phyloP scores from a whole-genome alignment of 2,113 vertebrate species.

The Merops nubicus region DNA sequence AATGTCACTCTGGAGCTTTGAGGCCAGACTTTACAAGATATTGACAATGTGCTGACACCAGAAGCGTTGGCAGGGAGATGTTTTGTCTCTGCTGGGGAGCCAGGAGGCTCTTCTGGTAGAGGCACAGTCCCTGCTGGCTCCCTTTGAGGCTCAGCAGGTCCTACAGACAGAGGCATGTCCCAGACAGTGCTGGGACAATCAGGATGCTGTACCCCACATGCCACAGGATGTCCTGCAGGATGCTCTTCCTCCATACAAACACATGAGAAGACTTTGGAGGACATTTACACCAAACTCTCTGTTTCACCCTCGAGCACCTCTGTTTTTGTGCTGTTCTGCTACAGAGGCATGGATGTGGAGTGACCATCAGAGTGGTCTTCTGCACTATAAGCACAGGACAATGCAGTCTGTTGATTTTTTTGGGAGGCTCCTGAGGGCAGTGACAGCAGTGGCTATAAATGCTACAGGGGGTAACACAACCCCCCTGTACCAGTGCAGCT shows the following conservation, averaged over 20 bases:
- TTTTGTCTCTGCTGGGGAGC: background rate
- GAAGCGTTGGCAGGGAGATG: background rate
- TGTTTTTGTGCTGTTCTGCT: background rate
- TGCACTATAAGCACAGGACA: background rate
- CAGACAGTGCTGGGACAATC: background rate
- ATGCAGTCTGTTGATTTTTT: background rate
- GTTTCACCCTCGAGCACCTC: background rate
- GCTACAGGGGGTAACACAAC: background rate
- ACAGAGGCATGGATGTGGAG: background rate
- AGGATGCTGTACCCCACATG: background rate
- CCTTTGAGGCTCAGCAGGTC: background rate
- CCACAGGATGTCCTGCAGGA: background rate
- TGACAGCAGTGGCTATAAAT: background rate
- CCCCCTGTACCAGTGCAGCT: background rate
- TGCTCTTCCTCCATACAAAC: background rate
- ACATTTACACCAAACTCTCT: background rate
- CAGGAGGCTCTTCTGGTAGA: background rate
- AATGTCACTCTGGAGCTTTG: background rate
- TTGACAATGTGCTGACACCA: background rate
- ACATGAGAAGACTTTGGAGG: background rate
- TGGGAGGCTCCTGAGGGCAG: background rate
- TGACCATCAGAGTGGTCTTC: background rate
- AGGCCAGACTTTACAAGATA: background rate
- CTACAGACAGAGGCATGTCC: too few species aligned
- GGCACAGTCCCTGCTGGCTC: background rate